Evolutionary conservation across 2,113 vertebrate genomes (phyloP).

Genomic region (Propithecus coquereli): DNA sequence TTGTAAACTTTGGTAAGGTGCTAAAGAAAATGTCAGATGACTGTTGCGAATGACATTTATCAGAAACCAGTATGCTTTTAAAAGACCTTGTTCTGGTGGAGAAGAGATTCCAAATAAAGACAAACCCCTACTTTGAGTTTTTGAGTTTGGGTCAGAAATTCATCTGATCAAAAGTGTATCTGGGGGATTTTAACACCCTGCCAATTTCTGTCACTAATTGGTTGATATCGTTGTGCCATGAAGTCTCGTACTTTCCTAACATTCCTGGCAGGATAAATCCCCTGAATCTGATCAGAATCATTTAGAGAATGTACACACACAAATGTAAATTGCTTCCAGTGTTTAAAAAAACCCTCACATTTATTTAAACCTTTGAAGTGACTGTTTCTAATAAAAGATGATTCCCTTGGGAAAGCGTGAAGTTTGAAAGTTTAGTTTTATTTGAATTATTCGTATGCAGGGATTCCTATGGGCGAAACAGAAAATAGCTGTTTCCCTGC

Average conservation of each 20-base stretch:
- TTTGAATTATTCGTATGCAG: constrained; percentile 75
- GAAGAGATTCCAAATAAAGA: background rate
- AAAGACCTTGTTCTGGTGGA: background rate
- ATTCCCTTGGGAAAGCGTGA: constrained; percentile 68
- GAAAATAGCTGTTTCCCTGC: constrained; percentile 70
- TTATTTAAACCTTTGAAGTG: constrained; percentile 77
- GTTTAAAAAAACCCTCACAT: constrained; percentile 52
- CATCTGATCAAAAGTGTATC: constrained; percentile 38
- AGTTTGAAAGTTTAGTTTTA: constrained; percentile 75
- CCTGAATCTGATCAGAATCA: constrained; percentile 68
- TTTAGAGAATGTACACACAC: constrained; percentile 58
- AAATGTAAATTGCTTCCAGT: constrained; percentile 73
- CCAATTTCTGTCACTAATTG: constrained; percentile 61
- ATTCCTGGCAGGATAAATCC: constrained; percentile 46
- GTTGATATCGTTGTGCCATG: background rate
- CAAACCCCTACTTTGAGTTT: constrained; percentile 17
- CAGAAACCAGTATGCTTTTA: background rate
- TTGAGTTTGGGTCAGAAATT: constrained; percentile 33
- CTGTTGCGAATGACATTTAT: constrained; percentile 42
- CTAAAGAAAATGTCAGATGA: constrained; percentile 36
- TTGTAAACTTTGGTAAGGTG: constrained; percentile 36
- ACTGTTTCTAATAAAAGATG: constrained; percentile 78
- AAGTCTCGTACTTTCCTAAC: constrained; percentile 51
- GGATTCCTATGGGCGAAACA: constrained; percentile 68
- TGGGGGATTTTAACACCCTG: background rate